phyloP scores from a whole-genome alignment of 37 sponge, comb jelly and placozoan species.

The Axinella damicornis region DNA sequence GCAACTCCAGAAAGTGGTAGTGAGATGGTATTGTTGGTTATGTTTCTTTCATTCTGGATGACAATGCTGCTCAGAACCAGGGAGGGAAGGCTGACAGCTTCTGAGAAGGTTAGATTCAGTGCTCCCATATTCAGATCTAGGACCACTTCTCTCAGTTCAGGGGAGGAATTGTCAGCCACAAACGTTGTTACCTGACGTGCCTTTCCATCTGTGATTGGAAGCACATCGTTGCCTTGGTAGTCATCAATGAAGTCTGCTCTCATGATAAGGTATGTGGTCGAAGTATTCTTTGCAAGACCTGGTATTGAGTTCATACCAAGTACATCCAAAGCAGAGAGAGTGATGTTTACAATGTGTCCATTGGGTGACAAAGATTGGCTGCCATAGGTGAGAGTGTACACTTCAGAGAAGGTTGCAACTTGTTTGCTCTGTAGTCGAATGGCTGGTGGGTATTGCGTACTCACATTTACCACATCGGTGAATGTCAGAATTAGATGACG shows the following conservation, averaged over 20 bases:
- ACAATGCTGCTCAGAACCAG: conserved; percentile 46
- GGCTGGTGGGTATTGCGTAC: conserved; percentile 74
- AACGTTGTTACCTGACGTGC: conserved; percentile 64
- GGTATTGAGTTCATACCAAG: conserved; percentile 68
- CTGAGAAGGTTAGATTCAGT: conserved; percentile 78
- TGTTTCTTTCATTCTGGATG: conserved; percentile 61
- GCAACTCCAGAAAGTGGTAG: conserved; percentile 51
- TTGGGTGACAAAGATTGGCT: conserved; percentile 53
- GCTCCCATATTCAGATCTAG: conserved; percentile 72
- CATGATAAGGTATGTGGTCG: conserved; percentile 82
- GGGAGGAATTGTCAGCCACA: conserved; percentile 64
- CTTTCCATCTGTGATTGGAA: conserved; percentile 87
- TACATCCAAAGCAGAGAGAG: conserved; percentile 73
- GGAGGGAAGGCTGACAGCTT: conserved; percentile 51
- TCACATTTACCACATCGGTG: conserved; percentile 73
- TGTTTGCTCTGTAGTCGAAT: conserved; percentile 78
- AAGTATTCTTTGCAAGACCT: conserved; percentile 43
- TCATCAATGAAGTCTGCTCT: conserved; percentile 89
- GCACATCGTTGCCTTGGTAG: conserved; percentile 76
- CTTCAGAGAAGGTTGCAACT: conserved; percentile 45
- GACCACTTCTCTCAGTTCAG: conserved; percentile 51
- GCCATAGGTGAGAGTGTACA: conserved; percentile 56
- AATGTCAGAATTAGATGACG: conserved; percentile 79
- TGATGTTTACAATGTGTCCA: conserved; percentile 74
- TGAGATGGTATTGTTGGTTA: conserved; percentile 14